Base-by-base conservation (phyloP, 2,113 vertebrate genomes). In the Fulmarus glacialis region DNA sequence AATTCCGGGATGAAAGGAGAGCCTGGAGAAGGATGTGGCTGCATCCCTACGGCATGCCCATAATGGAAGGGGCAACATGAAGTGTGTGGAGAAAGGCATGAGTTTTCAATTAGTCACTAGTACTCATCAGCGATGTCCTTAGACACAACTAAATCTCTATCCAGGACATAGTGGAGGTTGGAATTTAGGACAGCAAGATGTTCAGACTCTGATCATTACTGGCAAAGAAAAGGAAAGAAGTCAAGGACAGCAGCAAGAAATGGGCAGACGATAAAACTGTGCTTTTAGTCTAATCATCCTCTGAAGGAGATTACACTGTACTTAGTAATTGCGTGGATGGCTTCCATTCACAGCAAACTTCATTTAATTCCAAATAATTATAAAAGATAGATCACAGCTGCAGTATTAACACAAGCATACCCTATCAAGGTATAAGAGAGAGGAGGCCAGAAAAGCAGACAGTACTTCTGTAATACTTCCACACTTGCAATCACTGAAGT, bases 31-130 rank as follows among this genome's bases (percentile, higher is more conserved):
- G 42, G 60, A 48, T 5, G 12, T 19, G 24, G 47, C 47, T 82
- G 56, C 47, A 87, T 3, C 32, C 38, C 75, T 42, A 11, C 0
- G 1, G 16, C 24, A 14, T 1, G 3, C 2, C 42, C 14, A 2
- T 3, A 16, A 8, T 1, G 6, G 30, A 56, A 91, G 19, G 8
- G 50, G 11, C 64, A 56, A 34, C 15, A 5, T 6, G 14, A 74
- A 45, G 11, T 0, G 8, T 2, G 24, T 26, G 47, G 16, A 84
- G 64, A 53, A 43, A 78, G 29, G 8, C 34, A 2, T 2, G 38
- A 59, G 55, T 1, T 86, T 73, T 15, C 68, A 30, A 0, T 12
- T 2, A 45, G 53, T 18, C 40, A 58, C 48, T 52, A 50, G 8
- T 30, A 32, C 3, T 6, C 30, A 4, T 0, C n/a, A 43, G 12